Base-by-base conservation (phyloP, 2,113 vertebrate species). In the Phodopus roborovskii region DNA sequence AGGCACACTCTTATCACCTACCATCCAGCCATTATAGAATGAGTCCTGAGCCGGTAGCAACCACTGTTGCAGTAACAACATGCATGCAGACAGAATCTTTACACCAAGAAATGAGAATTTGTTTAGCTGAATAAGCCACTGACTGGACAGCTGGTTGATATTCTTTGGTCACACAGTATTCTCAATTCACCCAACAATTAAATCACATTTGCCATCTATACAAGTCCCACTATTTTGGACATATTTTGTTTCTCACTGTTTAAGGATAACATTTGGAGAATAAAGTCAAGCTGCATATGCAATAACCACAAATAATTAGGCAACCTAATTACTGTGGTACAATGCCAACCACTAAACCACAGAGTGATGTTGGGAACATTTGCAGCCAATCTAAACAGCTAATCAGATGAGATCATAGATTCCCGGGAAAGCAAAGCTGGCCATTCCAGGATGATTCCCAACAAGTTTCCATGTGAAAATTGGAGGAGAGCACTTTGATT, bases 371-470 rank as follows among this genome's bases (percentile, higher is more conserved):
- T 78, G 70, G 33, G 30, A 86, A 26, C 33, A 60, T 96, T 96
- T 83, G 26, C 6, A 89, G 94, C 91, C 95, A 97, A 94, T 88
- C 64, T 93, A 96, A 95, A 95, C 56, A 96, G 88, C 60, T 95
- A 89, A 97, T 96, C 89, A 94, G 87, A 94, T 97, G 96, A 97
- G 78, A 87, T 96, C 94, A 97, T 70, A 79, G 60, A 33, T 58
- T 90, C 45, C 95, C 87, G 39, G 36, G 89, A 96, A 97, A 95
- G 70, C 82, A 95, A 91, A 74, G 36, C 28, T 90, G 24, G 36
- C 36, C 88, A 90, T 84, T 96, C 48, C 50, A 87, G 78, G 50
- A 70, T 78, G 24, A 89, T 90, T 96, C 82, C 94, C 71, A 94
- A 82, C 79, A 71, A 45, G 78, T 75, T 94, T 91, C 39, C 74